Percentiles rank a stretch among this genome's conserved stretches.
Evolutionary conservation across 1,140 invertebrate species (phyloP).

Genomic region (Heliconius himera): DNA sequence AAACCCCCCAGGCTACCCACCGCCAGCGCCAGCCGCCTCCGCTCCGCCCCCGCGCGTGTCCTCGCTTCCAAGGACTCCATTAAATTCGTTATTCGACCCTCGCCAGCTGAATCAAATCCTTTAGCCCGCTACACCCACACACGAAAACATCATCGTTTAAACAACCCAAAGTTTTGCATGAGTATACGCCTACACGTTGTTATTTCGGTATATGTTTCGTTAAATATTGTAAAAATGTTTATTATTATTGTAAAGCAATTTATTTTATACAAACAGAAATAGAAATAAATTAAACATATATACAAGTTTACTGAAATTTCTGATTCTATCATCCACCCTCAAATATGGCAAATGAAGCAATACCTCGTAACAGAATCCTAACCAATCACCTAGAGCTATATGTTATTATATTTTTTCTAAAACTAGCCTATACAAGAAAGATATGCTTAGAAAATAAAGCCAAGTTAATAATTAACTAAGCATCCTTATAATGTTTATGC

Average conservation of each 20-base stretch:
- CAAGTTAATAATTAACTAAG: too few species aligned
- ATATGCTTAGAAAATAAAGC: background rate
- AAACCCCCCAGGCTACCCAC: conserved; percentile 32
- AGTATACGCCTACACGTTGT: conserved; percentile 16
- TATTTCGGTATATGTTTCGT: conserved; percentile 15
- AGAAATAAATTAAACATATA: background rate
- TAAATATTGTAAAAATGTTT: conserved; percentile 7
- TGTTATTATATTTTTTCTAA: background rate
- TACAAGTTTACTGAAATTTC: background rate
- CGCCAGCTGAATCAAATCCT: conserved; percentile 59
- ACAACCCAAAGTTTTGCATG: conserved; percentile 16
- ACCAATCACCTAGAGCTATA: too few species aligned
- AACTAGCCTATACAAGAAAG: background rate
- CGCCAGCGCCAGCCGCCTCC: conserved; percentile 33
- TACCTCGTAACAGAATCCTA: background rate
- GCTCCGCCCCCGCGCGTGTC: conserved; percentile 47
- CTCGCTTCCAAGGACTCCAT: conserved; percentile 71
- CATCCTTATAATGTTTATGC: too few species aligned
- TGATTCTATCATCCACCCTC: background rate
- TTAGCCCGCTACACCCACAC: conserved; percentile 57
- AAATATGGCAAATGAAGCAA: background rate
- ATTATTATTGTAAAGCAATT: too few species aligned
- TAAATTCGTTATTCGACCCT: conserved; percentile 52
- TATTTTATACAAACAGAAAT: background rate
- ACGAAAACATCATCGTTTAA: conserved; percentile 45